Evolutionary conservation across 2,888 invertebrate species (phyloP).

Genomic region (Elmis aenea): DNA sequence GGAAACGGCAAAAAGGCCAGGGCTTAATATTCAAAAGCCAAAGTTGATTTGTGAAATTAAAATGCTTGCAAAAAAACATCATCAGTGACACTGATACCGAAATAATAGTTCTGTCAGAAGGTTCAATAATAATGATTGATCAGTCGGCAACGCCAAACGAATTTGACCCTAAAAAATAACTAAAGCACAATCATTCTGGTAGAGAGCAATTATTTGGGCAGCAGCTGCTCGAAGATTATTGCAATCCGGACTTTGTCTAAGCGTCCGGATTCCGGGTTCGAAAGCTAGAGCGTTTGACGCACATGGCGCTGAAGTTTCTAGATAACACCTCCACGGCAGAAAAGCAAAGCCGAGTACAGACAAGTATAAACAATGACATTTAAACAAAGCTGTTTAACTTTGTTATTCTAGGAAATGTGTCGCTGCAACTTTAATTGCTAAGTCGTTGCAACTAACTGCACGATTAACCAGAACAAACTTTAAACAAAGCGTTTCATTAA

Average conservation of each 20-base stretch:
- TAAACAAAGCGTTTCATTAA: too few species aligned
- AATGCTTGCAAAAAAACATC: too few species aligned
- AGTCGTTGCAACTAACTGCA: too few species aligned
- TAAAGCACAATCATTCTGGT: constrained; percentile 34
- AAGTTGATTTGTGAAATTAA: too few species aligned
- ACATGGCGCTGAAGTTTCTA: constrained; percentile 23
- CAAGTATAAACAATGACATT: too few species aligned
- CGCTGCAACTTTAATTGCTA: too few species aligned
- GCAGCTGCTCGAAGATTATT: constrained; percentile 35
- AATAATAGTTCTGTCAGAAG: constrained; percentile 12
- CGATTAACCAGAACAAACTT: too few species aligned
- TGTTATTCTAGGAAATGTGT: too few species aligned
- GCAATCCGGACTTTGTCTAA: constrained; percentile 27
- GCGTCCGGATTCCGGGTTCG: constrained; percentile 20
- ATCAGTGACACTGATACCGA: constrained; percentile 1
- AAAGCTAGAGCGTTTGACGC: constrained; percentile 23
- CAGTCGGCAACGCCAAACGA: constrained; percentile 1
- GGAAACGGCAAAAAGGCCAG: too few species aligned
- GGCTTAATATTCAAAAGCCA: too few species aligned
- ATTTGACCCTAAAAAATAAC: constrained; percentile 26
- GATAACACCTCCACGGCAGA: constrained; percentile 1
- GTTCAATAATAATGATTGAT: constrained; percentile 14
- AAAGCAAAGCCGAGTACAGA: too few species aligned
- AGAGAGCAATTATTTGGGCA: constrained; percentile 33
- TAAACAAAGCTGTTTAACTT: too few species aligned